These are phyloP conservation scores for Holocentrus rufus DNA, from an alignment of 2,797 vertebrate species.

Conservation along the genomic window DNA sequence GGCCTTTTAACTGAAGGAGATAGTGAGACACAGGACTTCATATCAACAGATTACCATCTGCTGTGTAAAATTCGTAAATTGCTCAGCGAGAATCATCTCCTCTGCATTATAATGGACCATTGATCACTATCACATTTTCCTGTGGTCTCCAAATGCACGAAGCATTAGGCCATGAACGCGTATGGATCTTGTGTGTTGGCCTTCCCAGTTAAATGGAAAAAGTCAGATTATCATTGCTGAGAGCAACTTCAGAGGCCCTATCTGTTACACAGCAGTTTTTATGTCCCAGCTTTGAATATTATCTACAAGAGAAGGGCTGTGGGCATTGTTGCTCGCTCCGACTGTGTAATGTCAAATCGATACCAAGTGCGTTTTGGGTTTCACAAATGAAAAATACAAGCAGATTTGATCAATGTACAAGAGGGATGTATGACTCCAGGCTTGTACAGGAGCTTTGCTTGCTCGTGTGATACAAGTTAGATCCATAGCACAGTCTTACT, in stretches of 20 bases:
- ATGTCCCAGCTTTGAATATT: conserved; percentile 68
- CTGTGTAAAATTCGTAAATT: conserved; percentile 31
- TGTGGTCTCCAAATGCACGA: conserved; percentile 40
- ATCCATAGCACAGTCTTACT: conserved; percentile 54
- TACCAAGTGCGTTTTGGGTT: conserved; percentile 63
- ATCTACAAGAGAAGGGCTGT: conserved; percentile 47
- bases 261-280: conserved; percentile 55
- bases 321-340: conserved; percentile 59
- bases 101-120: conserved; percentile 22
- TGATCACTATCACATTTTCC: conserved; percentile 37
- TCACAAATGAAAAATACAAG: conserved; percentile 78
- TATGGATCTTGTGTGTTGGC: conserved; percentile 33
- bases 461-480: conserved; percentile 49
- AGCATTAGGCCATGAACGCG: conserved; percentile 16
- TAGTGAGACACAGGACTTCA: not conserved
- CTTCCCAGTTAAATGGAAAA: conserved; percentile 47
- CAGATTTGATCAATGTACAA: conserved; percentile 77
- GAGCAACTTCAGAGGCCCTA: conserved; percentile 45
- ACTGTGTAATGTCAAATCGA: conserved; percentile 74
- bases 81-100: conserved; percentile 14
- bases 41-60: conserved; percentile 20
- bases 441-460: conserved; percentile 29
- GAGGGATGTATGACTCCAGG: conserved; percentile 68
- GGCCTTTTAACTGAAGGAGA: not conserved
- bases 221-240: conserved; percentile 63